A percentile compares a stretch with the other conserved stretches of the same genome.
These are phyloP conservation scores for Takifugu ocellatus DNA, from an alignment of 2,797 vertebrate genomes.

Conservation along the genomic window DNA sequence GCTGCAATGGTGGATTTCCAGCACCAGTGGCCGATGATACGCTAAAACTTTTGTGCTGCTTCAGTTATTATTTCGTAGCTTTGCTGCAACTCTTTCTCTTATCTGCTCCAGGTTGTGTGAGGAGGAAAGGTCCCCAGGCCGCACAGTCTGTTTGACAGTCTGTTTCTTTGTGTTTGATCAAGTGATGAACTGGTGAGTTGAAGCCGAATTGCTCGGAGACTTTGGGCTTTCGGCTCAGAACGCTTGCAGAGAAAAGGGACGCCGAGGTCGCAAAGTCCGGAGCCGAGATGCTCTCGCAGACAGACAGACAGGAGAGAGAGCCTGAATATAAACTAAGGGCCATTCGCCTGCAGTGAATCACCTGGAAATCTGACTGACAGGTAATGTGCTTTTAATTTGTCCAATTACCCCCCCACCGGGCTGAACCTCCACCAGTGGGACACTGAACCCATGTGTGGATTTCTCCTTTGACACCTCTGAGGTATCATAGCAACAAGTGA, in stretches of 20 bases:
- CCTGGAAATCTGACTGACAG: background rate
- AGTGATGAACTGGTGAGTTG: conserved; percentile 9
- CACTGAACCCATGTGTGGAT: conserved; percentile 2
- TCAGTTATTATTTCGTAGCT: background rate
- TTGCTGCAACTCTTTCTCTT: background rate
- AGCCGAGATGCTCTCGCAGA: background rate
- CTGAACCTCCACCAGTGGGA: conserved; percentile 2
- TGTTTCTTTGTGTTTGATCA: conserved; percentile 16
- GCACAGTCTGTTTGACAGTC: too few species aligned
- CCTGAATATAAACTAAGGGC: background rate
- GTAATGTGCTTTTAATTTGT: conserved; percentile 17
- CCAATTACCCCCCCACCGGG: conserved; percentile 3
- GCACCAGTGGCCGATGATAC: too few species aligned
- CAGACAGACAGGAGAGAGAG: too few species aligned
- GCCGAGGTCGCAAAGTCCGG: conserved; percentile 16
- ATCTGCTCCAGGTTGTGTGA: background rate
- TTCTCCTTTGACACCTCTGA: conserved; percentile 7
- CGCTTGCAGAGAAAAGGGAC: background rate
- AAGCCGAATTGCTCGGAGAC: conserved; percentile 14
- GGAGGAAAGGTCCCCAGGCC: background rate
- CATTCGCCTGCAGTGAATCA: conserved; percentile 1
- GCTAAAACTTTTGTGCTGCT: too few species aligned
- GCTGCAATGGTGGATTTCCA: too few species aligned
- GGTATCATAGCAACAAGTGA: conserved; percentile 59
- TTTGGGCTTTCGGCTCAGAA: conserved; percentile 12